Percentiles rank a stretch among this genome's conserved stretches.
Conservation (phyloP, 2,888 invertebrate species). For the Ctenicera cuprea region DNA sequence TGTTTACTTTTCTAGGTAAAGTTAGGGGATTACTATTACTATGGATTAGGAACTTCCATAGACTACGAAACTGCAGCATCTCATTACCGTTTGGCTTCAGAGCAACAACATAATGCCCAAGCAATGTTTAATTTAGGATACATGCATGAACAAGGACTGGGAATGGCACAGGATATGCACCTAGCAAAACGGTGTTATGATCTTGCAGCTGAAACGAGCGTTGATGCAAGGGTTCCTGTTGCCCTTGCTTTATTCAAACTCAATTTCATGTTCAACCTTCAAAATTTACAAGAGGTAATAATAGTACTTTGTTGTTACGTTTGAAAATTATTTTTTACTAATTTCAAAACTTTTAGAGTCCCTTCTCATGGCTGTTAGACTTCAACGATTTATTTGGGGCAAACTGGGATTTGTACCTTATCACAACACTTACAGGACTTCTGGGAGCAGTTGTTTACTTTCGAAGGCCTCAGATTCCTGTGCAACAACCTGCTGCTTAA, state of each 20-base stretch:
- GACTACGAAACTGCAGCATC: constrained; percentile 95
- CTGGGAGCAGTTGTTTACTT: constrained; percentile 89
- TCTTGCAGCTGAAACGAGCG: constrained; percentile 93
- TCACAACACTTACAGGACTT: constrained; percentile 87
- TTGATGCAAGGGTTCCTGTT: constrained; percentile 96
- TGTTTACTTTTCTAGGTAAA: constrained; percentile 38
- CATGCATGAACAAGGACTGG: constrained; percentile 99
- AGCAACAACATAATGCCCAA: constrained; percentile 95
- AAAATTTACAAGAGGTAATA: constrained; percentile 84
- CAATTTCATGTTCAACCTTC: constrained; percentile 83
- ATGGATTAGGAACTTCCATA: constrained; percentile 69
- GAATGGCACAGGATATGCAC: constrained; percentile 92
- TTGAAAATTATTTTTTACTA: not conserved
- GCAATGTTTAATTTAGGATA: constrained; percentile 99
- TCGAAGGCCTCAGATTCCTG: constrained; percentile 76
- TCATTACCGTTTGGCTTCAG: constrained; percentile 93
- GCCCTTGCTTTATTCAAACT: constrained; percentile 92
- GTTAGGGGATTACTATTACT: constrained; percentile 46
- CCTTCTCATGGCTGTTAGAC: constrained; percentile 78
- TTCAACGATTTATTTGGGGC: constrained; percentile 84
- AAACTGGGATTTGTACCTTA: constrained; percentile 96
- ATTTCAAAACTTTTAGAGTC: constrained; percentile 76
- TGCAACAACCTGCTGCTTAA: constrained; percentile 39
- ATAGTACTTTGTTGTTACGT: not conserved
- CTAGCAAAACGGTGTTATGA: constrained; percentile 95